Base-by-base conservation (phyloP, 1,140 invertebrate species). In the Melanaphis sacchari region DNA sequence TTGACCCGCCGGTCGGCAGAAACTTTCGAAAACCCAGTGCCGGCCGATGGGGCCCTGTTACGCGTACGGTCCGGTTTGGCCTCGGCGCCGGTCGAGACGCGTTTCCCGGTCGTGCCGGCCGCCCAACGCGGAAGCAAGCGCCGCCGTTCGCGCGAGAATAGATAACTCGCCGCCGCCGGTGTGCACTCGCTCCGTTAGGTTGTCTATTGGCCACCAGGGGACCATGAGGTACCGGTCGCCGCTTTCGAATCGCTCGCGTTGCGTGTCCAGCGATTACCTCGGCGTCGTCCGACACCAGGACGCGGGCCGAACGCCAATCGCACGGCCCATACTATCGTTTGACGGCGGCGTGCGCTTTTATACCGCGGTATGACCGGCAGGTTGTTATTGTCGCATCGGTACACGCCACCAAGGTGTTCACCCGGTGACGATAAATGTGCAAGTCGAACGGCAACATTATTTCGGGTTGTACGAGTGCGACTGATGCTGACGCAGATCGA, bases 151-250 rank as follows among this genome's bases (percentile, higher is more conserved):
- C 85, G n/a, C 85, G 40, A 85, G 41, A 85, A 46, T 87, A 87
- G 85, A 87, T 40, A 43, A 43, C 40, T n/a, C 41, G 85, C 43
- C 87, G 66, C 66, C n/a, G 54, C 41, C 59, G 59, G 41, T 66
- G 90, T 91, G 41, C 90, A 82, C 66, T 43, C 90, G 90, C 90
- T 82, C 90, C 54, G 90, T 82, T 81, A n/a, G 41, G 66, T 91
- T 49, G 90, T 91, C 90, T 82, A 91, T 91, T 91, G 90, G n/a
- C 41, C 90, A 91, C 90, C 90, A 91, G 90, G 90, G 36, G 11
- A 76, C 21, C 21, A 91, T 91, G 22, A n/a, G 0, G 52, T 26
- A 54, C 36, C n/a, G 24, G 82, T 82, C 76, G 36, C 36, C 76
- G 76, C 36, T 82, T 38, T 38, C 31, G 0, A n/a, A 22, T 22